Percentiles rank a stretch among this genome's conserved stretches.
These are phyloP conservation scores for Corythaixoides concolor DNA, from an alignment of 2,113 vertebrate genomes.

Conservation along the genomic window DNA sequence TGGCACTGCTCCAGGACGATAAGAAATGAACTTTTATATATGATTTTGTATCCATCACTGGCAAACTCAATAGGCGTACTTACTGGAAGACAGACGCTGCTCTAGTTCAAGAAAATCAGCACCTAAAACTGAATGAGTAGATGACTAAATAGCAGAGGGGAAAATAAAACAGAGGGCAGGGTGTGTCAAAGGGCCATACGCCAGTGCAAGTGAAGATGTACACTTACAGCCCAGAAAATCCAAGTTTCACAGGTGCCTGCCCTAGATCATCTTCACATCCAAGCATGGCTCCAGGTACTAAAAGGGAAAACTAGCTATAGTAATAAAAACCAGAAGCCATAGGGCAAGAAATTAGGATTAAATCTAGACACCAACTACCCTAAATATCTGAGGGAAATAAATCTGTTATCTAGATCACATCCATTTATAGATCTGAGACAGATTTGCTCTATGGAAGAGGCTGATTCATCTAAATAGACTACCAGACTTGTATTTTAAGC, in stretches of 20 bases:
- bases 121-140: neutral
- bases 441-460: neutral
- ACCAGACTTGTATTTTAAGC: conserved; percentile 1
- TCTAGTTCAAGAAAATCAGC: neutral
- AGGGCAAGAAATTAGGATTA: neutral
- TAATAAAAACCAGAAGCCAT: neutral
- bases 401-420: neutral
- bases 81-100: neutral
- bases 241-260: neutral
- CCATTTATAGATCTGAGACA: conserved; percentile 1
- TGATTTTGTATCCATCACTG: rapidly evolving
- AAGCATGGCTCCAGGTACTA: neutral
- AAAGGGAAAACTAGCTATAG: neutral
- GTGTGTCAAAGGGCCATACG: neutral
- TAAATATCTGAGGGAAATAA: conserved; percentile 5
- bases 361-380: neutral
- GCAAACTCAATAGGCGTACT: rapidly evolving
- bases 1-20: neutral
- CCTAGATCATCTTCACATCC: neutral
- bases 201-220: neutral
- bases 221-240: neutral
- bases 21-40: neutral
- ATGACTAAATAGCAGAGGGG: neutral
- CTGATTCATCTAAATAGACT: conserved; percentile 26
- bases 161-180: neutral